Conservation (phyloP, 2,888 invertebrate species). For the Caenorhabditis becei region DNA sequence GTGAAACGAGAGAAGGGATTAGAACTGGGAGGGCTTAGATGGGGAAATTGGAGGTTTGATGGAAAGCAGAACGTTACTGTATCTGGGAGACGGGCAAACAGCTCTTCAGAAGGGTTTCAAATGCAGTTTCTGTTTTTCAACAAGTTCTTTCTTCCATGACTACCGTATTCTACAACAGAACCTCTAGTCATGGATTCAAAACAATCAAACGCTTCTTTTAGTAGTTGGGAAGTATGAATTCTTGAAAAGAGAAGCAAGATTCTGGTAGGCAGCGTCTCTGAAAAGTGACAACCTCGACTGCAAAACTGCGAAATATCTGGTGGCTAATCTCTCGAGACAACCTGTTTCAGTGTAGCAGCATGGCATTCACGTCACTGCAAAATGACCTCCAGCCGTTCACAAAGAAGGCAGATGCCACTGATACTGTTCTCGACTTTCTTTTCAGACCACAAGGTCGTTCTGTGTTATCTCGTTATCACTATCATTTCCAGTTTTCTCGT, state of each 20-base stretch:
- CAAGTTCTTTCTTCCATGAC: too few species aligned
- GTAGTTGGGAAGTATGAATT: too few species aligned
- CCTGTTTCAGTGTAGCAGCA: slow-evolving; percentile 16
- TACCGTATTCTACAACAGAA: too few species aligned
- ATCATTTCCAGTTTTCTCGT: slow-evolving; percentile 3
- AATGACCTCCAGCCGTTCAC: slow-evolving; percentile 19
- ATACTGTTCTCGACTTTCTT: slow-evolving; percentile 15
- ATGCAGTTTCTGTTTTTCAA: too few species aligned
- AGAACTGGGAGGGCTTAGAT: not conserved
- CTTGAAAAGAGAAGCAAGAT: not conserved
- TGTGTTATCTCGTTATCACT: not conserved
- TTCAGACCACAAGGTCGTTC: slow-evolving; percentile 2
- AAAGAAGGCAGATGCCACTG: slow-evolving; percentile 4
- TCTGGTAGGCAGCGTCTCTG: not conserved
- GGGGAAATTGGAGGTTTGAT: not conserved
- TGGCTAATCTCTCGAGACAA: slow-evolving; percentile 44
- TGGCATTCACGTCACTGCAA: slow-evolving; percentile 4
- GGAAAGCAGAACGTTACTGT: not conserved
- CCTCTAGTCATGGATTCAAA: too few species aligned
- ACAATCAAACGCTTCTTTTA: too few species aligned
- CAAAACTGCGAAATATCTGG: slow-evolving; percentile 32
- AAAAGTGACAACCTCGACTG: slow-evolving; percentile 7
- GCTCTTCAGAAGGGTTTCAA: too few species aligned
- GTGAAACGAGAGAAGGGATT: slow-evolving; percentile 11
- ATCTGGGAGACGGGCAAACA: too few species aligned